Evolutionary conservation across 2,113 vertebrate species (phyloP), one percentile per base, ranked within the genome.

Genomic region (Butastur rufipennis): DNA sequence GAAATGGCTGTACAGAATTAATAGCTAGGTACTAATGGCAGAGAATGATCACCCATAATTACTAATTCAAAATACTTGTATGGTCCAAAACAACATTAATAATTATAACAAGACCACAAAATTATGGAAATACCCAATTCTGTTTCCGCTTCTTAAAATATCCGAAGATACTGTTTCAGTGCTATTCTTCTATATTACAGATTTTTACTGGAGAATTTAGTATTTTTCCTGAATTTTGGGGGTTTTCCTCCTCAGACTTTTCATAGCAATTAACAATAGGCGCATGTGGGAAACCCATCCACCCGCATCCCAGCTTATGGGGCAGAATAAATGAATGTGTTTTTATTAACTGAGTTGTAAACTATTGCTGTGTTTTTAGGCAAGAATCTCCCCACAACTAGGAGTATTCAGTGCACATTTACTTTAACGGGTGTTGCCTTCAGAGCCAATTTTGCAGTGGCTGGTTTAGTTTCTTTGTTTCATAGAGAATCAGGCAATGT

Each of bases 1-100:
- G 94, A 96, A 97, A 95, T 84, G 86, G 88, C 79, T 94, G 55
- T 85, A 78, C 88, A 94, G 88, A 97, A 97, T 80, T 88, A 95
- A 95, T 65, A 95, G 77, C 77, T 96, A 95, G 96, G 94, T 94
- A 91, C 78, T 90, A 96, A 97, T 92, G 78, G 38, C 86, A 97
- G 78, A 93, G 94, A 88, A 97, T 7, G 18, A 97, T 94, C 21
- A 21, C 85, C 67, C 75, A 77, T 79, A 96, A 94, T 92, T 96
- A 88, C 81, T 88, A 95, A 94, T 74, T 96, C 83, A 91, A 86
- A 94, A 86, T 91, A 81, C 42, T 88, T 84, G 88, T 18, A 81
- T 31, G 65, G 45, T 59, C 73, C 79, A 91, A 96, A 93, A 79
- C 34, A 95, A 87, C 22, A 53, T 77, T 85, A 75, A 83, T 74